Percentiles rank a stretch among this genome's conserved stretches.
Conservation (phyloP, 2,113 vertebrate genomes). For the Riparia riparia region DNA sequence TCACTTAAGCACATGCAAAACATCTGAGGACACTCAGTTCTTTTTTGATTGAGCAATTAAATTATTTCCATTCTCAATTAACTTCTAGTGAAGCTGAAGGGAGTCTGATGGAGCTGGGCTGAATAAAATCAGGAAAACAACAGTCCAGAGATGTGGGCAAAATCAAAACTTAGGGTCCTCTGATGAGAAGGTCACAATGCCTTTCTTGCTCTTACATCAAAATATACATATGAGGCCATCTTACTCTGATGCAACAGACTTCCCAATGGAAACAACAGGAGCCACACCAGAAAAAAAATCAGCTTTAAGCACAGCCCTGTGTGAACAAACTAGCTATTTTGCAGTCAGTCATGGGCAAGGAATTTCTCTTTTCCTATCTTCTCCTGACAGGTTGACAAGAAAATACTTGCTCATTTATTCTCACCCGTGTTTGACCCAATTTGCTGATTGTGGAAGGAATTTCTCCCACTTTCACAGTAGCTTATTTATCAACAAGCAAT, state of each 20-base stretch:
- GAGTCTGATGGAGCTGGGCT: not conserved
- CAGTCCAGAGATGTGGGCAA: not conserved
- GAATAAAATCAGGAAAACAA: not conserved
- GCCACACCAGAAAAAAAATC: not conserved
- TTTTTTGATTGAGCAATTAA: not conserved
- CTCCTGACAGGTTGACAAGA: not conserved
- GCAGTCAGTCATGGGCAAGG: not conserved
- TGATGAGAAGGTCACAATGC: not conserved
- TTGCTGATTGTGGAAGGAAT: not conserved
- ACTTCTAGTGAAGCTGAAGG: not conserved
- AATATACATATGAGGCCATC: not conserved
- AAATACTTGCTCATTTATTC: constrained; percentile 13
- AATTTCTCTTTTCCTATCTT: not conserved
- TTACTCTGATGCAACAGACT: not conserved
- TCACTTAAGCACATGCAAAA: not conserved
- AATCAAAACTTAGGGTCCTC: not conserved
- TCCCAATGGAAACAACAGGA: not conserved
- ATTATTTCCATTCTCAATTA: constrained; percentile 3
- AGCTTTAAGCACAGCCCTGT: not conserved
- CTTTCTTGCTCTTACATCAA: not conserved
- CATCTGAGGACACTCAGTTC: not conserved
- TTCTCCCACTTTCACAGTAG: not conserved
- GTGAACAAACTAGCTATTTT: not conserved
- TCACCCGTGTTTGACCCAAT: not conserved
- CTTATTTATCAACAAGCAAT: not conserved